Evolutionary conservation across 2,113 vertebrate species (phyloP).

Genomic region (Atherinomorus stipes): DNA sequence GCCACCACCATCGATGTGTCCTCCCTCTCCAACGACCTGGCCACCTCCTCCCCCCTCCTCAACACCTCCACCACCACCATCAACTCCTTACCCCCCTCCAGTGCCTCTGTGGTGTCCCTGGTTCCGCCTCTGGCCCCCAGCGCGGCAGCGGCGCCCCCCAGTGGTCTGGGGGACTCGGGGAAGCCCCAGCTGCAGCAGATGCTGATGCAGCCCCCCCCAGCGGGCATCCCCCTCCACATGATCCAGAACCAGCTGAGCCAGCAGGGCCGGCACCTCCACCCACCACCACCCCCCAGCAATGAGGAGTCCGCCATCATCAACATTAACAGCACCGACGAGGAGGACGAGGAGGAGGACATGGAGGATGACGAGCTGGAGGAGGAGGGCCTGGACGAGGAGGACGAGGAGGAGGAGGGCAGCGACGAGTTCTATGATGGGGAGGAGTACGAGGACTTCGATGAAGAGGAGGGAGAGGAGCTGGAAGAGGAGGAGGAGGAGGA

Average conservation of each 20-base stretch:
- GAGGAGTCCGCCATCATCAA: conserved; percentile 89
- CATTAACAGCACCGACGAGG: conserved; percentile 91
- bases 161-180: conserved; percentile 68
- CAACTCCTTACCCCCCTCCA: conserved; percentile 75
- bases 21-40: conserved; percentile 70
- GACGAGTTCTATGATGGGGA: conserved; percentile 77
- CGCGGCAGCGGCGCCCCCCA: conserved; percentile 52
- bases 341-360: conserved; percentile 86
- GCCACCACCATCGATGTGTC: conserved; percentile 46
- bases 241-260: conserved; percentile 80
- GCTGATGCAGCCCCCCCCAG: conserved; percentile 77
- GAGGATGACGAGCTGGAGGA: conserved; percentile 85
- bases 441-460: conserved; percentile 76
- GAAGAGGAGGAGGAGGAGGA: conserved; percentile 73
- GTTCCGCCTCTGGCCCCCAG: conserved; percentile 73
- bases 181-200: conserved; percentile 84
- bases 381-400: conserved; percentile 81
- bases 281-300: conserved; percentile 64
- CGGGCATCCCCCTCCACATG: conserved; percentile 71
- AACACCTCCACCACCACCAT: conserved; percentile 67
- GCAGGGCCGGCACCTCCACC: conserved; percentile 60
- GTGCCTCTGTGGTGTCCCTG: conserved; percentile 74
- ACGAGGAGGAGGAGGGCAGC: conserved; percentile 86
- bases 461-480: conserved; percentile 69
- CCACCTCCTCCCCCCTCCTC: conserved; percentile 68